Percentiles rank a stretch among this genome's conserved stretches.
Evolutionary conservation across 2,113 vertebrate genomes (phyloP).

Genomic region (Bettongia penicillata): DNA sequence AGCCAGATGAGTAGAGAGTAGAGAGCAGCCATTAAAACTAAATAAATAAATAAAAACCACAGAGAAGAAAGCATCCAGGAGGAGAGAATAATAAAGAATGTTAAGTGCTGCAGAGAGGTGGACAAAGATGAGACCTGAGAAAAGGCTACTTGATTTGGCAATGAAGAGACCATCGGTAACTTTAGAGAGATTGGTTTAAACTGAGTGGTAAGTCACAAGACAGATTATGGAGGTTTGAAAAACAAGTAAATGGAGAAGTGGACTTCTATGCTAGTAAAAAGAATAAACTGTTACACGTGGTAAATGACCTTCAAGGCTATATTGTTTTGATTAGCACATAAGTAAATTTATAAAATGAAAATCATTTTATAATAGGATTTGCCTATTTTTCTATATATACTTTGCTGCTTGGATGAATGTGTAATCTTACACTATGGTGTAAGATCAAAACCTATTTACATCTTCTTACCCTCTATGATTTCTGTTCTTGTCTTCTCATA

Average conservation of each 20-base stretch:
- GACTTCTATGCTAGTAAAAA: not conserved
- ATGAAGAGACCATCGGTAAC: not conserved
- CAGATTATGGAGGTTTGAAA: not conserved
- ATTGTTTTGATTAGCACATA: not conserved
- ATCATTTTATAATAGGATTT: not conserved
- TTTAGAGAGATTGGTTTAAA: not conserved
- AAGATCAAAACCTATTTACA: not conserved
- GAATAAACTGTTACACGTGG: not conserved
- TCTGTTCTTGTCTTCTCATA: not conserved
- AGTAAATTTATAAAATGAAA: not conserved
- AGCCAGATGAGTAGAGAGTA: not conserved
- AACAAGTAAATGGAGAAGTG: not conserved
- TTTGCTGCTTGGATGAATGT: not conserved
- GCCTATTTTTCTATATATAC: not conserved
- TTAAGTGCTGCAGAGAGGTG: not conserved
- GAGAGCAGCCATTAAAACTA: not conserved
- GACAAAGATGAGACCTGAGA: not conserved
- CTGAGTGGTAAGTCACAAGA: not conserved
- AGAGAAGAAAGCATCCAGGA: not conserved
- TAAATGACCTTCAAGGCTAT: not conserved
- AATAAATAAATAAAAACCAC: not conserved
- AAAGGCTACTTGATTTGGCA: not conserved
- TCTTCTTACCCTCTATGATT: not conserved
- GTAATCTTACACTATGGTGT: not conserved
- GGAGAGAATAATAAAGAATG: not conserved